Conservation (phyloP, 2,888 invertebrate species). For the Cosmia pyralina region DNA sequence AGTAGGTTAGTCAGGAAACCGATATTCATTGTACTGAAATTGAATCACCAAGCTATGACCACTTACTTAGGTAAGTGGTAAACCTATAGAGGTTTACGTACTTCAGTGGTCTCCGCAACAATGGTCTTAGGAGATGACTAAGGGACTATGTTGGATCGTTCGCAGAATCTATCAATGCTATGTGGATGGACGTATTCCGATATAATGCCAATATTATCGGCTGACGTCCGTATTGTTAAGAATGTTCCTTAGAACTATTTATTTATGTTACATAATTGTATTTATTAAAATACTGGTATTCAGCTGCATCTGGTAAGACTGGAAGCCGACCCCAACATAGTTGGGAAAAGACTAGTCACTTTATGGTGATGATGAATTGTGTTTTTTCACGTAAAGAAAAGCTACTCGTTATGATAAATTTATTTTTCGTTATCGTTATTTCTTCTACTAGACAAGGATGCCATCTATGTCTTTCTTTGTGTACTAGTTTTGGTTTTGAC, state of each 20-base stretch:
- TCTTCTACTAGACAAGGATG: neutral
- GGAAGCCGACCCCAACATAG: too few relatives aligned
- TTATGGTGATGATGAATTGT: neutral
- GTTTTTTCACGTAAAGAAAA: neutral
- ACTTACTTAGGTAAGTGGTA: constrained; percentile 8
- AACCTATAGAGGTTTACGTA: constrained; percentile 30
- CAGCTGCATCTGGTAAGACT: too few relatives aligned
- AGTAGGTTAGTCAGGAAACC: constrained; percentile 50
- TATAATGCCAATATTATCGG: constrained; percentile 7
- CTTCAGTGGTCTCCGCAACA: constrained; percentile 36
- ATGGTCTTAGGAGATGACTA: constrained; percentile 36
- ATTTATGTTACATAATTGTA: neutral
- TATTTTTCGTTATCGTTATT: neutral
- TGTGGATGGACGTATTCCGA: constrained; percentile 16
- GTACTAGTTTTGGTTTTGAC: neutral
- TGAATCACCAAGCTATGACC: constrained; percentile 43
- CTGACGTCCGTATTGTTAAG: constrained; percentile 3
- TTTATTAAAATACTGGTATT: neutral
- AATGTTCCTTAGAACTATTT: neutral
- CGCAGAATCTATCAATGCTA: constrained; percentile 21
- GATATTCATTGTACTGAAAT: constrained; percentile 55
- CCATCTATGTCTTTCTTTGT: neutral
- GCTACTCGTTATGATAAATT: neutral
- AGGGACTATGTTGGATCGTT: constrained; percentile 19
- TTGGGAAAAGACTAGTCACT: too few relatives aligned